Evolutionary conservation across 2,113 vertebrate species (phyloP).

Genomic region (Sceloporus undulatus): DNA sequence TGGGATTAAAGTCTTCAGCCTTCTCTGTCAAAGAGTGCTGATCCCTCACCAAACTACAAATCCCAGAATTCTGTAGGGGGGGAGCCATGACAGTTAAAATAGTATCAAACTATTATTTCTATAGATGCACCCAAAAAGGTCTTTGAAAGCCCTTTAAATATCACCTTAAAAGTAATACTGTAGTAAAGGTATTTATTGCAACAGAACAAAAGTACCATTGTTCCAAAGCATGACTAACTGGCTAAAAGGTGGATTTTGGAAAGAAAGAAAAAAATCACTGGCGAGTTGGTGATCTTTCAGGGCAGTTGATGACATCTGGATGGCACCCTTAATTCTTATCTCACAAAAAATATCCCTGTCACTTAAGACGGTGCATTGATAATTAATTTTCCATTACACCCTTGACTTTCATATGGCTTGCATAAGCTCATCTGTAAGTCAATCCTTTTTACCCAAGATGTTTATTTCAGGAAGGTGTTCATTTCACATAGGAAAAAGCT

Average conservation of each 20-base stretch:
- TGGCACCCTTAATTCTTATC: constrained; percentile 11
- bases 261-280: neutral
- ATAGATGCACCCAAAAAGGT: too few species aligned
- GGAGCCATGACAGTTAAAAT: too few species aligned
- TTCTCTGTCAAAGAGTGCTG: too few species aligned
- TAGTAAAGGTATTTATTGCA: too few species aligned
- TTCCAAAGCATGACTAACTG: neutral
- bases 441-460: neutral
- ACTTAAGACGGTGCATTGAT: neutral
- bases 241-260: neutral
- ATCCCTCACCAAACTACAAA: too few species aligned
- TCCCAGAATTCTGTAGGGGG: too few species aligned
- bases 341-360: constrained; percentile 7
- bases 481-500: neutral
- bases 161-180: too few species aligned
- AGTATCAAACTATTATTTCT: too few species aligned
- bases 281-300: neutral
- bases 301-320: neutral
- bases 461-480: neutral
- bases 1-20: too few species aligned
- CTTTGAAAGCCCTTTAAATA: too few species aligned
- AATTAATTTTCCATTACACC: constrained; percentile 8
- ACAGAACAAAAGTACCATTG: too few species aligned
- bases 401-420: neutral
- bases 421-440: neutral